phyloP scores from a whole-genome alignment of 2,113 vertebrate species.

The Elanus axillaris region DNA sequence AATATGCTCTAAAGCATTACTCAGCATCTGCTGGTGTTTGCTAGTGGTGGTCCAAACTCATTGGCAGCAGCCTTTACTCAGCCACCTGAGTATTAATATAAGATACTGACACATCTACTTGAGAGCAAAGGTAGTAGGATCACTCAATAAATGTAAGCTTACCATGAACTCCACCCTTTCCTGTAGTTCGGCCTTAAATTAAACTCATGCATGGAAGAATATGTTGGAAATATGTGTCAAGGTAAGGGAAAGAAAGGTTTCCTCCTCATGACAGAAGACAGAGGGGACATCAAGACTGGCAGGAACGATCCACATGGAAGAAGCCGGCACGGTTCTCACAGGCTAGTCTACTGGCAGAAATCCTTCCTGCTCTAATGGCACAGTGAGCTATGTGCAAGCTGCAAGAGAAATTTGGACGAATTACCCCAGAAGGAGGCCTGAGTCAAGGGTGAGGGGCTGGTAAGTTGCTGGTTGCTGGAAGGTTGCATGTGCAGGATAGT shows the following conservation, averaged over 20 bases:
- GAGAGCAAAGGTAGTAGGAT: not conserved
- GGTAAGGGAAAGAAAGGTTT: not conserved
- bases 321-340: not conserved
- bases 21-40: not conserved
- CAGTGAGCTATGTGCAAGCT: not conserved
- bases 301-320: fast-evolving
- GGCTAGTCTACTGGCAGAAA: not conserved
- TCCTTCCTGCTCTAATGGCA: not conserved
- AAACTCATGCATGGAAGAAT: not conserved
- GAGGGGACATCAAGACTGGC: not conserved
- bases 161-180: not conserved
- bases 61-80: not conserved
- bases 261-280: not conserved
- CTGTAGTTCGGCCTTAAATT: not conserved
- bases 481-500: fast-evolving
- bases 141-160: not conserved
- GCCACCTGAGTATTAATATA: not conserved
- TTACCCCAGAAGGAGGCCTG: not conserved
- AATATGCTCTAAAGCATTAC: not conserved
- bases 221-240: not conserved
- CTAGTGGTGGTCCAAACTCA: not conserved
- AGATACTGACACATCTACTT: not conserved
- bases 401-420: not conserved
- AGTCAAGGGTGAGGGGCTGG: not conserved
- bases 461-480: not conserved